phyloP scores from a whole-genome alignment of 2,113 vertebrate species.

The Vulpes vulpes region DNA sequence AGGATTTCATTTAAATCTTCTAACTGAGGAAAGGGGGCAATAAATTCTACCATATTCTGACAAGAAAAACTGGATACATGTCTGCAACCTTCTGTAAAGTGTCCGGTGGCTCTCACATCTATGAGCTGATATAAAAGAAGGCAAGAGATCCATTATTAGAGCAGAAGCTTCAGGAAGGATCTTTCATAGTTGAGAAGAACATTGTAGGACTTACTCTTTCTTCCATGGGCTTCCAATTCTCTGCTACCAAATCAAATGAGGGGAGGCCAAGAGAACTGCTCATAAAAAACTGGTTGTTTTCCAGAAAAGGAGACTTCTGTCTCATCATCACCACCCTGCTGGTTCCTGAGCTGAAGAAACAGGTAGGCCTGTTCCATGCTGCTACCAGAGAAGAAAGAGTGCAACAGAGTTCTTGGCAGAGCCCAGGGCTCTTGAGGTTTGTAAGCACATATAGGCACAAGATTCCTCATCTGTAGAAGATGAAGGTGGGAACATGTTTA shows the following conservation, averaged over 20 bases:
- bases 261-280: neutral
- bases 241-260: neutral
- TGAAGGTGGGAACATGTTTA: neutral
- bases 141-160: neutral
- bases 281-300: neutral
- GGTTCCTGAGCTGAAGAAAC: neutral
- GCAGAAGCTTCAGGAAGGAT: neutral
- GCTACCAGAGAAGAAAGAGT: neutral
- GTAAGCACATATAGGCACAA: neutral
- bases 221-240: neutral
- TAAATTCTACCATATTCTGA: neutral
- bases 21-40: neutral
- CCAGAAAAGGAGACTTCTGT: neutral
- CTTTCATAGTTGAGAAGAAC: neutral
- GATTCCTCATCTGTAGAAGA: neutral
- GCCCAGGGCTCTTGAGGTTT: neutral
- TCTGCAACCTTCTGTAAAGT: neutral
- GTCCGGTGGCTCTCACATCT: neutral
- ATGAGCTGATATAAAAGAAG: neutral
- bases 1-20: slow-evolving; percentile 3
- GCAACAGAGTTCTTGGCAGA: neutral
- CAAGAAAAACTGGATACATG: neutral
- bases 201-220: neutral
- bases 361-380: too few relatives aligned
- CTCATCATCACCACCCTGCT: neutral